Base-by-base conservation (phyloP, 1,140 invertebrate genomes). In the Stenopsyche tienmushanensis region DNA sequence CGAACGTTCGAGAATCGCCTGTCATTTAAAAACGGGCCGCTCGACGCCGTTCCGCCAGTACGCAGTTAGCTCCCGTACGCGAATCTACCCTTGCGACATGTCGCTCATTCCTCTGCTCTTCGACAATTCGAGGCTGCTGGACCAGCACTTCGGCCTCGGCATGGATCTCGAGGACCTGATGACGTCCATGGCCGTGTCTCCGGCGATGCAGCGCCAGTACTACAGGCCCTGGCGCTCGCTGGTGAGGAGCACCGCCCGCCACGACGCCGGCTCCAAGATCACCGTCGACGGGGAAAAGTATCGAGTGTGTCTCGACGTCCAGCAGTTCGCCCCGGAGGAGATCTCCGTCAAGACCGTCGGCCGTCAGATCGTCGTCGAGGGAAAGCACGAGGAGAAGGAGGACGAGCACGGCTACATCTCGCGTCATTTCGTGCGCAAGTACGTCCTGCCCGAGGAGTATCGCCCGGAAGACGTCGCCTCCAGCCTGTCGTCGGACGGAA, bases 281-380 rank as follows among this genome's bases (percentile, higher is more conserved):
- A 13, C 5, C 3, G 18, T 13, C 10, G 50, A 53, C 3, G 10
- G 1, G 17, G 3, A 15, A 13, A n/a, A 18, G 2, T n/a, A 18
- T 13, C 18, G 9, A 20, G 18, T 25, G 9, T 83, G 81, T 59
- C 73, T 90, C 71, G 90, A 93, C 72, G 88, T 94, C 3, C 84
- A 88, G 23, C 89, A 93, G 64, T 94, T 93, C 72, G 79, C 83
- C 52, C 90, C 91, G 0, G 84, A 88, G 45, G 91, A 94, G 73
- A 85, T 94, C 8, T 82, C 82, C 20, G 89, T 94, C 0, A 90
- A 89, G 72, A 87, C 86, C 1, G 82, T 85, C 2, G 89, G 90
- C 45, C 85, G 85, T 53, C 78, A 74, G 1, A 75, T 88, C 0
- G 71, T 86, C 1, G 76, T 89, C 0, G 83, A 87, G 65, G 87